A percentile compares a stretch with the other conserved stretches of the same genome.
phyloP scores from a whole-genome alignment of 2,113 vertebrate genomes.

The Anolis sagrei region DNA sequence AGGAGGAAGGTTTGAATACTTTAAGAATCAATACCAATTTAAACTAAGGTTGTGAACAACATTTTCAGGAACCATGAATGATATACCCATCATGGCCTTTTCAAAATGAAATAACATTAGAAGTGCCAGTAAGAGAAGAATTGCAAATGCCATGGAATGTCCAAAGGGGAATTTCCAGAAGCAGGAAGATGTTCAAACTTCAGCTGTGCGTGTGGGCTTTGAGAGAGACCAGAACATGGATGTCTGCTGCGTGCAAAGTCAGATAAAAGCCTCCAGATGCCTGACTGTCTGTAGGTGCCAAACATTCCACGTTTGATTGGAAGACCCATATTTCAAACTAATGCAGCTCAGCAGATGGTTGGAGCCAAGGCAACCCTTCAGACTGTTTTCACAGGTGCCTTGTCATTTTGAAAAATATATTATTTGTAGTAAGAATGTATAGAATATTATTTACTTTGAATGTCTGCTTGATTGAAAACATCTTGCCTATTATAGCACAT shows the following conservation, averaged over 20 bases:
- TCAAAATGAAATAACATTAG: background rate
- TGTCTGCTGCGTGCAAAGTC: background rate
- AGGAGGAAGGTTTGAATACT: background rate
- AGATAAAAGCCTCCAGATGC: background rate
- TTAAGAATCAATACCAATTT: background rate
- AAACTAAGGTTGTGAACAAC: background rate
- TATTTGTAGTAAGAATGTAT: background rate
- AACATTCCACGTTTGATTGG: slow-evolving; percentile 10
- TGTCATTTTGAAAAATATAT: background rate
- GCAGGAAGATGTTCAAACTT: background rate
- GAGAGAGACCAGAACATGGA: background rate
- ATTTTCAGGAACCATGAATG: background rate
- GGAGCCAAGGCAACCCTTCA: background rate
- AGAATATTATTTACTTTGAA: background rate
- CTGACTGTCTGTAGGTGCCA: background rate
- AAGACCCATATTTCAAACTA: slow-evolving; percentile 3
- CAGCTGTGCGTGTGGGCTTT: background rate
- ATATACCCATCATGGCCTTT: background rate
- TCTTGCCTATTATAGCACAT: background rate
- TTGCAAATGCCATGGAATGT: background rate
- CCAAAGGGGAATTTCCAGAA: background rate
- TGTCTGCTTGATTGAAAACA: background rate
- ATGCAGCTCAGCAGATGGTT: background rate
- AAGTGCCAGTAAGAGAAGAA: background rate
- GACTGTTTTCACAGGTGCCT: background rate